These are phyloP conservation scores for Drosophila mojavensis DNA, from an alignment of 1,140 invertebrate species.

Conservation along the genomic window DNA sequence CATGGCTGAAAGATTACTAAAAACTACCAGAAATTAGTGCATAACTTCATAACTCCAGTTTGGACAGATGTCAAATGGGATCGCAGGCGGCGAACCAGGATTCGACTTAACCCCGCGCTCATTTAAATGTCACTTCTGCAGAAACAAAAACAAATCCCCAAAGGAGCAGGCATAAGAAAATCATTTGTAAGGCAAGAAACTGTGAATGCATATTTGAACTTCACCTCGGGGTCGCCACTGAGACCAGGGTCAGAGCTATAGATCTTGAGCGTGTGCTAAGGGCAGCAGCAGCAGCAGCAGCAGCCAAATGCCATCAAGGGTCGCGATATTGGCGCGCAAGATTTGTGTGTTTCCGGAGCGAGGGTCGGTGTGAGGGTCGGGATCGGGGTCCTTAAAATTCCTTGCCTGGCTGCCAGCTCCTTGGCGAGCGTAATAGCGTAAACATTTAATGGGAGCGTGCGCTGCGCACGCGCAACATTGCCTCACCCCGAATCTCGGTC, in stretches of 20 bases:
- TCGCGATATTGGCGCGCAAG: slow-evolving; percentile 66
- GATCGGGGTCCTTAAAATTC: slow-evolving; percentile 44
- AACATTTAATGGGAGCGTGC: slow-evolving; percentile 79
- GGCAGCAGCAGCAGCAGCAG: slow-evolving; percentile 30
- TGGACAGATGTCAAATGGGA: slow-evolving; percentile 66
- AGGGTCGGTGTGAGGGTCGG: slow-evolving; percentile 23
- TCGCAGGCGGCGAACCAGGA: slow-evolving; percentile 34
- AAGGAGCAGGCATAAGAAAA: slow-evolving; percentile 68
- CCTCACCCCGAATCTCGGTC: slow-evolving; percentile 45
- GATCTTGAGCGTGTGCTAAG: slow-evolving; percentile 45
- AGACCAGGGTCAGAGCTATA: slow-evolving; percentile 22
- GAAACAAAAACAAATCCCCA: slow-evolving; percentile 70
- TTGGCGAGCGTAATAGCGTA: slow-evolving; percentile 60
- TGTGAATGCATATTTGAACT: slow-evolving; percentile 29
- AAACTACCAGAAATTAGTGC: slow-evolving; percentile 67
- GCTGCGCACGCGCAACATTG: slow-evolving; percentile 71
- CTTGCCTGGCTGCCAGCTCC: slow-evolving; percentile 36
- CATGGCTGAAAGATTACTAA: slow-evolving; percentile 53
- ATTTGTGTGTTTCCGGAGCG: slow-evolving; percentile 67
- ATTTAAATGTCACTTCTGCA: slow-evolving; percentile 69
- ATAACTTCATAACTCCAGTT: slow-evolving; percentile 55
- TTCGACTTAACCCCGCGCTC: slow-evolving; percentile 54
- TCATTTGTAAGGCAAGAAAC: slow-evolving; percentile 60
- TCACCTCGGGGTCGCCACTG: slow-evolving; percentile 26
- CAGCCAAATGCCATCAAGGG: slow-evolving; percentile 50